Evolutionary conservation across 1,140 invertebrate species (phyloP), one percentile per base, ranked within the genome.

Genomic region (Sinonovacula constricta): DNA sequence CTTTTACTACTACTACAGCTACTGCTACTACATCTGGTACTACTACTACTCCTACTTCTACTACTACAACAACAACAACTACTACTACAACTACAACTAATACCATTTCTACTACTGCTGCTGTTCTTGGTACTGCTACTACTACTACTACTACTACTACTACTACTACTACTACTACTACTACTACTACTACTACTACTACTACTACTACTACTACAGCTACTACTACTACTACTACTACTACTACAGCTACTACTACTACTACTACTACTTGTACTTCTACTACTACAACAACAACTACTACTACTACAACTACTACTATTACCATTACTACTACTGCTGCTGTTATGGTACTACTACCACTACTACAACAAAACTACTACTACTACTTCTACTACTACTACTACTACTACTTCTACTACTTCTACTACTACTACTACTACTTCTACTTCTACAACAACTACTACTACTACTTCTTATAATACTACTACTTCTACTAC

Each of bases 331-430:
- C 56, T 59, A 59, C 56, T 59, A 59, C 56, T 59, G 12, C 56
- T 59, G 24, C 56, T 59, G 24, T 24, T 59, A 59, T 24, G 12
- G 12, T 24, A 14, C 12, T 24, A 14, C 12, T 24, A 18, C 12
- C n/a, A n/a, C n/a, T n/a, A n/a, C n/a, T n/a, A n/a, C n/a, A n/a
- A n/a, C n/a, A n/a, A n/a, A n/a, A n/a, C 56, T 59, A 59, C 56
- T 59, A 59, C 56, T 59, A 14, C 56, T 59, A 59, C 56, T 59
- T 14, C 56, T 59, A 59, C 56, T 26, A 18, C 56, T 59, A 59
- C 56, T 26, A 59, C 56, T 59, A 59, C 56, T 26, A 18, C 56
- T 59, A 59, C 56, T 26, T 14, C 56, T 59, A 59, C 56, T 26
- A 18, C 56, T 26, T 14, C 56, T 26, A 59, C 56, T 26, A 59